phyloP scores from a whole-genome alignment of 2,797 vertebrate species.

The Anomalospiza imberbis region DNA sequence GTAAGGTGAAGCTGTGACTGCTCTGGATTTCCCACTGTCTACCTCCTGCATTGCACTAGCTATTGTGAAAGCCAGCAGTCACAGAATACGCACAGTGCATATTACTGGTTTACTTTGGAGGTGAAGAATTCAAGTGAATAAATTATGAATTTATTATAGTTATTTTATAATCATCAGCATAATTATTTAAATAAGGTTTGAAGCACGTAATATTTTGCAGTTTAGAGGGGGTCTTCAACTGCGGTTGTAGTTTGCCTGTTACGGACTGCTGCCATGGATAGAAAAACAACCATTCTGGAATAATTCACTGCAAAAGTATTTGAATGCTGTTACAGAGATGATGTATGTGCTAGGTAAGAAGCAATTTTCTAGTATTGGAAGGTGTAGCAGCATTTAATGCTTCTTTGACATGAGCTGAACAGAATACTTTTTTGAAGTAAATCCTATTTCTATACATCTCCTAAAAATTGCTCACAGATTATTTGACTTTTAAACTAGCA shows the following conservation, averaged over 20 bases:
- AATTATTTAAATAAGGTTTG: neutral
- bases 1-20: neutral
- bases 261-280: neutral
- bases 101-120: neutral
- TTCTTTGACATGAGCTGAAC: neutral
- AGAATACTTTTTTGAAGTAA: neutral
- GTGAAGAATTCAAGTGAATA: neutral
- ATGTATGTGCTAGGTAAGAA: neutral
- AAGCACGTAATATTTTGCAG: neutral
- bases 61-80: neutral
- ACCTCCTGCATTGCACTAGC: rapidly evolving
- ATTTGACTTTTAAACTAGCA: neutral
- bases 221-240: neutral
- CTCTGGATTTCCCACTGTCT: neutral
- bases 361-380: neutral
- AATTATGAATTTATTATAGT: neutral
- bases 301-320: neutral
- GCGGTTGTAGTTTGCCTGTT: neutral
- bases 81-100: neutral
- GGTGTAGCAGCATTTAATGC: neutral
- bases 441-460: neutral
- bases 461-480: neutral
- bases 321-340: neutral
- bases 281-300: neutral
- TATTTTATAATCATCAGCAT: neutral